These are phyloP conservation scores for Paramuricea clavata DNA, from an alignment of 92 coral and sea anemone species.

Conservation along the genomic window DNA sequence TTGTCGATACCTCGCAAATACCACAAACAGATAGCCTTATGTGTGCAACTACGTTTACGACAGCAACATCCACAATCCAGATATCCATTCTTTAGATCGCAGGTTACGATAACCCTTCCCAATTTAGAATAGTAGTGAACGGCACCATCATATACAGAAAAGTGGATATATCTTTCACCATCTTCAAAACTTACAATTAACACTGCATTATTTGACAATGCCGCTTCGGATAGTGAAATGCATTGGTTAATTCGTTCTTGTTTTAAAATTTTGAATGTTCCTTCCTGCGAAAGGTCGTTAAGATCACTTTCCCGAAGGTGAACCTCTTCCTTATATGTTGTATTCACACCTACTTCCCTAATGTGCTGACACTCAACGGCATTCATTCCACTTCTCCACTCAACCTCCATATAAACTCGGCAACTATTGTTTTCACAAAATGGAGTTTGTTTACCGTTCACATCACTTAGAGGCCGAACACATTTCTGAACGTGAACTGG, in stretches of 20 bases:
- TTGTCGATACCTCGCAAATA: constrained; percentile 32
- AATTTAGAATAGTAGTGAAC: constrained; percentile 65
- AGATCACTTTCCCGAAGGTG: constrained; percentile 22
- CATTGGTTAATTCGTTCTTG: constrained; percentile 55
- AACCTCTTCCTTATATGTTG: constrained; percentile 6
- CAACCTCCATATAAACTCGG: constrained; percentile 55
- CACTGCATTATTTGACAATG: constrained; percentile 17
- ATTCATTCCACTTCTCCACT: constrained; percentile 75
- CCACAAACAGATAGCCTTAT: constrained; percentile 62
- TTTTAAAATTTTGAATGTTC: constrained; percentile 32
- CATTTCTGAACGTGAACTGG: constrained; percentile 65
- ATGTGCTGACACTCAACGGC: constrained; percentile 58
- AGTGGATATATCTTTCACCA: constrained; percentile 56
- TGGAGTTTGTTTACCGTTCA: background rate
- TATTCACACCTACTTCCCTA: constrained; percentile 40
- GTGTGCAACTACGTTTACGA: constrained; percentile 49
- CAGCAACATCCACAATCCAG: constrained; percentile 69
- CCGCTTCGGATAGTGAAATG: constrained; percentile 8
- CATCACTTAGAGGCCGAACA: background rate
- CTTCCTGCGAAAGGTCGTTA: constrained; percentile 48
- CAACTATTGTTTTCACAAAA: constrained; percentile 19
- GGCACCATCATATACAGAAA: constrained; percentile 69
- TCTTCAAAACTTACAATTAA: constrained; percentile 39
- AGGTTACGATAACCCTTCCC: constrained; percentile 60
- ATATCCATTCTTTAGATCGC: constrained; percentile 46